Percentiles rank a stretch among this genome's conserved stretches.
These are phyloP conservation scores for Xenopus laevis DNA, from an alignment of 2,113 vertebrate genomes.

Conservation along the genomic window DNA sequence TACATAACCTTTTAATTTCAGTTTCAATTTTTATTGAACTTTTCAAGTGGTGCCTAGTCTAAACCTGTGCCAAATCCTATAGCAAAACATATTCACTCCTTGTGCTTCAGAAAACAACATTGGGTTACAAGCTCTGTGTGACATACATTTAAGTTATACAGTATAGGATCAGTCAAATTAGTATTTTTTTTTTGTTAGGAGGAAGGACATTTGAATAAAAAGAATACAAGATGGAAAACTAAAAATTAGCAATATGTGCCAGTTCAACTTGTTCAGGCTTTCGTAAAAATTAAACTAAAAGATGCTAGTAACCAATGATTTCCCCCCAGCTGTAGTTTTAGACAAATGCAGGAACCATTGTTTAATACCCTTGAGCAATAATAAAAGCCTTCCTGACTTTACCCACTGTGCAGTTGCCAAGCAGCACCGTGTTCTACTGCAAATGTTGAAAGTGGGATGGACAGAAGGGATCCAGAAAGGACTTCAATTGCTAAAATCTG, in stretches of 20 bases:
- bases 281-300: slow-evolving; percentile 48
- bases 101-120: too few species aligned
- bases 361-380: slow-evolving; percentile 40
- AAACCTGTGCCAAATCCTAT: too few species aligned
- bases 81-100: too few species aligned
- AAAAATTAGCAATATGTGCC: background rate
- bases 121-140: too few species aligned
- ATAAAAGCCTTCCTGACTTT: slow-evolving; percentile 34
- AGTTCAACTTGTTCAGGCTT: slow-evolving; percentile 25
- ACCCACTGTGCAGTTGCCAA: slow-evolving; percentile 21
- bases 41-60: too few species aligned
- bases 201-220: too few species aligned
- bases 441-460: background rate
- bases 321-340: slow-evolving; percentile 33
- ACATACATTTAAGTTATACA: too few species aligned
- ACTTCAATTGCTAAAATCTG: slow-evolving; percentile 4
- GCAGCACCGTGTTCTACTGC: slow-evolving; percentile 23
- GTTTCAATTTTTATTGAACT: too few species aligned
- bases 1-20: too few species aligned
- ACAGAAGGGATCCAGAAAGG: background rate
- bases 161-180: too few species aligned
- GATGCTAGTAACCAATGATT: slow-evolving; percentile 43
- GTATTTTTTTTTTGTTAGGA: too few species aligned
- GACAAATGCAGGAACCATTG: slow-evolving; percentile 34
- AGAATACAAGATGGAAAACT: too few species aligned